These are phyloP conservation scores for Adelphocoris suturalis DNA, from an alignment of 2,888 invertebrate species.

Conservation along the genomic window DNA sequence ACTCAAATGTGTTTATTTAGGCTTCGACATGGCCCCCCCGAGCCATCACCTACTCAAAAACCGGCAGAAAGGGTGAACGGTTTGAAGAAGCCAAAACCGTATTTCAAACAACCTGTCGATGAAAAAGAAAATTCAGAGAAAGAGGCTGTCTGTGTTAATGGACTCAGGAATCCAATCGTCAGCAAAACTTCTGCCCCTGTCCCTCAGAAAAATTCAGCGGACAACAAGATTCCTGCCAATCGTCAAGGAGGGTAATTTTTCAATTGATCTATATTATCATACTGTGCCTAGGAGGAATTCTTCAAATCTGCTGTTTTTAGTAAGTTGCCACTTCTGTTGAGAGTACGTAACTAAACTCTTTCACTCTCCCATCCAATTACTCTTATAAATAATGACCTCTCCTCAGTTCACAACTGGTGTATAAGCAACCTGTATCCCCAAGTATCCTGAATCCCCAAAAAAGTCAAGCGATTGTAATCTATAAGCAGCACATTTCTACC, in stretches of 20 bases:
- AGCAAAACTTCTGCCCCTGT: neutral
- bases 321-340: no score
- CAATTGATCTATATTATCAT: neutral
- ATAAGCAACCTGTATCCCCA: no score
- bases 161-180: neutral
- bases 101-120: constrained; percentile 20
- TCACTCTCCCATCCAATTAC: no score
- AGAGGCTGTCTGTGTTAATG: neutral
- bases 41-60: constrained; percentile 1
- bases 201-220: neutral
- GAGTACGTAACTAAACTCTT: no score
- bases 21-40: constrained; percentile 18
- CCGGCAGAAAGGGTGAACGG: neutral
- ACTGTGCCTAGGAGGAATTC: neutral
- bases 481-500: no score
- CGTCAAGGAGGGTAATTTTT: neutral
- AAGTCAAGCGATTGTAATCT: no score
- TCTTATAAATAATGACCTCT: no score
- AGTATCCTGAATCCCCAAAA: no score
- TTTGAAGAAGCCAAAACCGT: constrained; percentile 18
- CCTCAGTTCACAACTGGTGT: no score
- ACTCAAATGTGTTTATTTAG: neutral
- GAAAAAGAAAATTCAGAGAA: constrained; percentile 2
- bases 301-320: no score
- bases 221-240: neutral